Evolutionary conservation across 2,888 invertebrate genomes (phyloP), one percentile per base, ranked within the genome.

Genomic region (Phytoseiulus persimilis): DNA sequence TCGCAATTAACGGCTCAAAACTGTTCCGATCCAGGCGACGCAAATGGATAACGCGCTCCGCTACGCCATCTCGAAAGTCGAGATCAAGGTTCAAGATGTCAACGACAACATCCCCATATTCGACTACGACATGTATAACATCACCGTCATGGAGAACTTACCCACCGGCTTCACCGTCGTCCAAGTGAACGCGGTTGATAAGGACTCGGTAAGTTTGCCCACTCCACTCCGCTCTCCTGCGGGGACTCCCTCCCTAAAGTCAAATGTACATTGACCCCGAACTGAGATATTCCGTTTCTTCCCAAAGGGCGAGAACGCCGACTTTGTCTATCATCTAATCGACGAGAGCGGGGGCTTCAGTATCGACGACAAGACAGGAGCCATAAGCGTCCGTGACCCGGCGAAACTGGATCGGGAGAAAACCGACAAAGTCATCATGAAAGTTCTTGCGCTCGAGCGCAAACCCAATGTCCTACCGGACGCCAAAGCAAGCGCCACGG

Each of bases 71-170:
- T 95, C 96, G 0, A 93, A 95, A 90, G 94, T 96, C 0, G 96
- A 96, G 92, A 93, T 96, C 0, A 95, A 96, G 92, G 93, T 96
- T 2, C 92, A 95, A 83, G 96, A 96, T 92, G 93, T 96, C 18
- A 96, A 97, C 92, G 96, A 97, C 92, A 96, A 97, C 92, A 93
- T 95, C 32, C 96, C 96, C 0, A 95, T 96, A 91, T 97, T 97
- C 91, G 96, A 97, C 92, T 96, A 96, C 0, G 96, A 96, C 92
- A 95, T 96, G 92, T 97, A 97, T 92, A 97, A 97, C 91, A 96
- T 97, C 91, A 97, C 96, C 91, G 97, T 97, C 91, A 96, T 97
- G 84, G 97, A 97, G 92, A 97, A 97, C 92, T 93, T 97, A 45
- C 97, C 97, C 0, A 96, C 96, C 91, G 96, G 96, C 0, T 95